Percentiles rank a stretch among this genome's conserved stretches.
These are phyloP conservation scores for Otolemur crassicaudatus DNA, from an alignment of 2,797 vertebrate species.

Conservation along the genomic window DNA sequence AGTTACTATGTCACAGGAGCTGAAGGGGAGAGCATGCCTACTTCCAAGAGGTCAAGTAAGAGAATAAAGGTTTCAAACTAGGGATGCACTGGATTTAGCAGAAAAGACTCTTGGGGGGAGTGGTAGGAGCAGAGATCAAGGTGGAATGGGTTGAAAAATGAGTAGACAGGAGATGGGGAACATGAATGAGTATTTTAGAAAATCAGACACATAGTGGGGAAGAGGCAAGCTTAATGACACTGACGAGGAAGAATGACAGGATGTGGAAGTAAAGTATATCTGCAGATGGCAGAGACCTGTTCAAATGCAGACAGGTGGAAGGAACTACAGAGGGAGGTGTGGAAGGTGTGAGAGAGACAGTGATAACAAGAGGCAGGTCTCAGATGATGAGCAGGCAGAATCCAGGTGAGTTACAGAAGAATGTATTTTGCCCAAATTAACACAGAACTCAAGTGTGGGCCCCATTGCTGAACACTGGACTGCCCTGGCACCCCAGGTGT, in stretches of 20 bases:
- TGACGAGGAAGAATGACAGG: not conserved
- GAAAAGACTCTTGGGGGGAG: not conserved
- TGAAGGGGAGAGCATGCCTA: not conserved
- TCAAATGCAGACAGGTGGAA: not conserved
- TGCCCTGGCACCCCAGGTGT: not conserved
- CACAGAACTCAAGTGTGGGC: not conserved
- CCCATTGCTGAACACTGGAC: not conserved
- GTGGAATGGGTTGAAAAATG: not conserved
- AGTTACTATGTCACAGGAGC: not conserved
- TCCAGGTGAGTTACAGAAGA: not conserved
- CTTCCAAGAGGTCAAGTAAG: not conserved
- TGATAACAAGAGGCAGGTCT: not conserved
- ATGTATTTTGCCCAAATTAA: not conserved
- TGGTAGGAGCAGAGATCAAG: not conserved
- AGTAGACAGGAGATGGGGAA: not conserved
- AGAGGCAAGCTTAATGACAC: not conserved
- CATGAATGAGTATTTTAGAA: not conserved
- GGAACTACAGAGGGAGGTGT: not conserved
- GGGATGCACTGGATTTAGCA: not conserved
- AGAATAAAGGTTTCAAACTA: not conserved
- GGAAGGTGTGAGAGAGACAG: not conserved
- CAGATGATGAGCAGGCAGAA: not conserved
- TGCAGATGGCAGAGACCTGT: not conserved
- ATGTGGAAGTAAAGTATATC: fast-evolving
- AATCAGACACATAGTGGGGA: not conserved